Percentiles rank a stretch among this genome's conserved stretches.
Evolutionary conservation across 2,888 invertebrate genomes (phyloP).

Genomic region (Tetanocera ferruginea): DNA sequence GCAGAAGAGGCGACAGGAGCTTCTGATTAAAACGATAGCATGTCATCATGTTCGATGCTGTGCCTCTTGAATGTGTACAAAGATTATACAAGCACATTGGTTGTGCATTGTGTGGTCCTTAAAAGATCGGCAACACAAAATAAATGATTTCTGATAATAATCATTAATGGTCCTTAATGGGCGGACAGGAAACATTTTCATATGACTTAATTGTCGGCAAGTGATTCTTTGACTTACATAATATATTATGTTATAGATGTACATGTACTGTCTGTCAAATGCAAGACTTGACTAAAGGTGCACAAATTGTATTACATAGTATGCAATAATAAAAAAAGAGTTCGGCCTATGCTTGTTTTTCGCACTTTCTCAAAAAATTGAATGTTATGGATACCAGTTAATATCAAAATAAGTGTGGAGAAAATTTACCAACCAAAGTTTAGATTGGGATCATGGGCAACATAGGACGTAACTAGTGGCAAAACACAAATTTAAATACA

Average conservation of each 20-base stretch:
- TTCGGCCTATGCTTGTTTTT: too few species aligned
- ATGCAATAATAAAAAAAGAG: too few species aligned
- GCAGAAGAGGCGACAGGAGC: conserved; percentile 25
- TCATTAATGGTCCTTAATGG: conserved; percentile 9
- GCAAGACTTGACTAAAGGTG: too few species aligned
- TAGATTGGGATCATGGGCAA: too few species aligned
- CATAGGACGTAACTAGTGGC: too few species aligned
- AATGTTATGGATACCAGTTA: too few species aligned
- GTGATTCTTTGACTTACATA: neutral
- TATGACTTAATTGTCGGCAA: conserved; percentile 26
- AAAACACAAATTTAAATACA: too few species aligned
- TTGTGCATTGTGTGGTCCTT: conserved; percentile 25
- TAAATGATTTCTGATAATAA: conserved; percentile 11
- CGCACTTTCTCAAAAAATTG: too few species aligned
- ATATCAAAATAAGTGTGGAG: too few species aligned
- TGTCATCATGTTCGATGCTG: conserved; percentile 4
- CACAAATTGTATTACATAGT: too few species aligned
- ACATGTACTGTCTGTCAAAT: neutral
- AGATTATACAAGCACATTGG: neutral
- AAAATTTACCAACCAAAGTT: too few species aligned
- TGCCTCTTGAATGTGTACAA: neutral
- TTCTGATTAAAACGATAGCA: conserved; percentile 16
- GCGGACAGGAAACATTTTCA: conserved; percentile 28
- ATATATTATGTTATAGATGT: neutral
- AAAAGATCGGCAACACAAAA: neutral